Base-by-base conservation (phyloP, 2,888 invertebrate species). In the Idaea aversata region DNA sequence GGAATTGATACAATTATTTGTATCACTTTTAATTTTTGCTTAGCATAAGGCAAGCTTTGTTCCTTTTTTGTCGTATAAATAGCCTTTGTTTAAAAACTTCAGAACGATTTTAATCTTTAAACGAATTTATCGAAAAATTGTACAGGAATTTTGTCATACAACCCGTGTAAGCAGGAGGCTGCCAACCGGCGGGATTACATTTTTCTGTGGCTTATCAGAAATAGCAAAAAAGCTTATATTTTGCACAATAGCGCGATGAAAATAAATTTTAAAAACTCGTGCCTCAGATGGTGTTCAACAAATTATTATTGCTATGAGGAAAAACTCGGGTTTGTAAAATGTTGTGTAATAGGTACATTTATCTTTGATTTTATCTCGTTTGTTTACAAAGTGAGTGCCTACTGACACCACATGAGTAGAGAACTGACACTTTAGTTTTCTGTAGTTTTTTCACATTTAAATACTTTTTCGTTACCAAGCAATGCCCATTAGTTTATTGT, bases 81-180 rank as follows among this genome's bases (percentile, higher is more conserved):
- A 70, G 67, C 64, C 59, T 69, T 74, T 74, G 71, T 67, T 63
- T 3, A 59, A 36, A 0, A 36, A 36, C 5, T 7, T 7, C 3
- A 73, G 76, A 75, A 73, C 70, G 61, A 73, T 77, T 79, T 80
- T 76, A 74, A 78, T 74, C 72, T 76, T 71, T 72, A 75, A 76
- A 72, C 38, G 69, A 76, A 77, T 76, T 76, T 76, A 84, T 85
- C 81, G 80, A 81, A 83, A 82, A 80, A 83, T 82, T 77, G 72
- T 71, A 72, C 72, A 66, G 67, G 71, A 78, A 83, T 84, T 83
- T 80, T 78, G 72, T 73, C 75, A 72, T 75, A 69, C 67, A 67
- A 67, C 65, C 72, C 72, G 74, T 76, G 77, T 77, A 76, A 78
- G 76, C 79, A 77, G 77, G 76, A 72, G 74, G 63, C 79, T 81